A percentile compares a stretch with the other conserved stretches of the same genome.
These are phyloP conservation scores for Microctonus hyperodae DNA, from an alignment of 2,888 invertebrate species.

Conservation along the genomic window DNA sequence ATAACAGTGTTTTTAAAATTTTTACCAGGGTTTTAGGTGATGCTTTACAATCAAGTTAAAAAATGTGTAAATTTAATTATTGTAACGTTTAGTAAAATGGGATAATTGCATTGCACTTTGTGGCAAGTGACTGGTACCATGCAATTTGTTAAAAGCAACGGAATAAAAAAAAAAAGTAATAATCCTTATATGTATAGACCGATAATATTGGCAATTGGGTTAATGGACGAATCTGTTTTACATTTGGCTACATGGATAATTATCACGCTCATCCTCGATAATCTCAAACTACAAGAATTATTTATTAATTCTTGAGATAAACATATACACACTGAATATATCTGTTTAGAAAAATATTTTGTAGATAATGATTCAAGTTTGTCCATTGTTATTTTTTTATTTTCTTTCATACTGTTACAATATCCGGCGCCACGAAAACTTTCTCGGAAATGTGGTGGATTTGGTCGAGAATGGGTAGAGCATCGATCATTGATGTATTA, in stretches of 20 bases:
- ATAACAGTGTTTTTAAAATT: neutral
- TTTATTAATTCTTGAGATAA: neutral
- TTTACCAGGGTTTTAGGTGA: constrained; percentile 10
- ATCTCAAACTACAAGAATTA: neutral
- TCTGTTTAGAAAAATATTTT: too few species aligned
- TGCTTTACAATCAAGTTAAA: constrained; percentile 7
- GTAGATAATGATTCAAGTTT: constrained; percentile 32
- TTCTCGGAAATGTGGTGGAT: constrained; percentile 41
- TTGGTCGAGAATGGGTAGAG: too few species aligned
- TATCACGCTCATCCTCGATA: constrained; percentile 11
- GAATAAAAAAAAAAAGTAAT: neutral
- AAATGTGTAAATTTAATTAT: constrained; percentile 25
- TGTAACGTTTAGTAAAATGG: constrained; percentile 20
- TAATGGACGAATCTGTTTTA: constrained; percentile 36
- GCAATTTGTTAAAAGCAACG: constrained; percentile 25
- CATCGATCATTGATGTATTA: constrained; percentile 6
- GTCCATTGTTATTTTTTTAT: constrained; percentile 22
- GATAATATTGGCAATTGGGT: constrained; percentile 27
- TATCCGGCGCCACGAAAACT: constrained; percentile 26
- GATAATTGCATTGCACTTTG: constrained; percentile 26
- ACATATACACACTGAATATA: too few species aligned
- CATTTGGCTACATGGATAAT: constrained; percentile 20
- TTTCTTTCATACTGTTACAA: neutral
- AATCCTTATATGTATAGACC: neutral
- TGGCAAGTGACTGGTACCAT: constrained; percentile 18